These are phyloP conservation scores for Aegithalos caudatus DNA, from an alignment of 2,113 vertebrate genomes.

Conservation along the genomic window DNA sequence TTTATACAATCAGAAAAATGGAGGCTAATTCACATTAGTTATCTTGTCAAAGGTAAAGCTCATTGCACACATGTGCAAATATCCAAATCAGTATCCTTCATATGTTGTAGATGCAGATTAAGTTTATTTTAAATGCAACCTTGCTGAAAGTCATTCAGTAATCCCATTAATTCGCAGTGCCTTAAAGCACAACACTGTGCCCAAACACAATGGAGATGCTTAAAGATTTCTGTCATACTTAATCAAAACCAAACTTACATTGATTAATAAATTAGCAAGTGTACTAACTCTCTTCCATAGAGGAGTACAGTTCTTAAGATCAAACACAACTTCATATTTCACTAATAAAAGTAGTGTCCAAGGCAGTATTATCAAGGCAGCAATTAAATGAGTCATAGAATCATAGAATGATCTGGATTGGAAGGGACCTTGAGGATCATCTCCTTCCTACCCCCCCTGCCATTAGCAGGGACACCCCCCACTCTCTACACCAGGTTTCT, in stretches of 20 bases:
- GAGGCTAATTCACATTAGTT: neutral
- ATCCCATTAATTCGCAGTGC: neutral
- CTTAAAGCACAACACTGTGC: neutral
- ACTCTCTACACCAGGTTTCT: neutral
- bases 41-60: neutral
- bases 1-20: neutral
- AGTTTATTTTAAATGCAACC: neutral
- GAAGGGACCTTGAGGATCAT: neutral
- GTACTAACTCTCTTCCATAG: neutral
- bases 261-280: neutral
- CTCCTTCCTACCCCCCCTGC: neutral
- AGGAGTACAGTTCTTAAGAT: neutral
- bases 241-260: neutral
- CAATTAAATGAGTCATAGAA: neutral
- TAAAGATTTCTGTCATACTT: neutral
- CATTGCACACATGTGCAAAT: neutral
- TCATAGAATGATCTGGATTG: neutral
- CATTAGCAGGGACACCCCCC: neutral
- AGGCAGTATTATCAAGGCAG: neutral
- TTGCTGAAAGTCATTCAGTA: neutral
- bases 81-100: neutral
- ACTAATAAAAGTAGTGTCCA: neutral
- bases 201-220: neutral
- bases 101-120: neutral
- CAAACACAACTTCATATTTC: neutral